Evolutionary conservation across 2,797 vertebrate species (phyloP), one percentile per base, ranked within the genome.

Genomic region (Nyctibius grandis): DNA sequence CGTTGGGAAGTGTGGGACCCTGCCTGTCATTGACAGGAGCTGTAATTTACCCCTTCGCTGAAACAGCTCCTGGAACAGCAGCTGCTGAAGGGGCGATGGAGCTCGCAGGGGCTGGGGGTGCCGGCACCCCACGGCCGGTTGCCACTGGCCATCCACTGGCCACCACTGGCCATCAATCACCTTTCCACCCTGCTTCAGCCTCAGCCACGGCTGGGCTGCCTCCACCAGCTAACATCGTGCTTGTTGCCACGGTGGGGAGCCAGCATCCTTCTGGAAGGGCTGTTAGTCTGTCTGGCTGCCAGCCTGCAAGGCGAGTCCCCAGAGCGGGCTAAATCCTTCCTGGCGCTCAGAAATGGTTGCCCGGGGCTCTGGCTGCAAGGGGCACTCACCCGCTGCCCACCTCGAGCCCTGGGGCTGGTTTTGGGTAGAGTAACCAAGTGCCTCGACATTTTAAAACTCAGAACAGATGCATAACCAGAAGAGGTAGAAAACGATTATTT

Each of bases 181-280:
- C 59, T 12, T n/a, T 25, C 81, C 77, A 1, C 4, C 21, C 15
- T 5, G 13, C 25, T 25, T 9, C 73, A 33, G 0, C 16, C 69
- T 33, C 45, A 0, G 11, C 0, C 3, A 6, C 0, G 2, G 29
- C 69, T 2, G 45, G 1, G 23, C 50, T 25, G 36, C 59, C 59
- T 70, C n/a, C 5, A 1, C 42, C 53, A 18, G 50, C 75, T 87
- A 53, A 59, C 1, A 45, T 76, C 34, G 0, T 2, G 15, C 48
- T 57, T 50, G 31, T 10, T 89, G 82, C 95, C 96, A 84, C 93
- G 1, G 95, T 92, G 95, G 75, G 96, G 95, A 97, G 96, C 95
- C 95, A 94, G 65, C 81, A 89, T 17, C 81, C 95, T 85, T 96
- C 79, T 12, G 83, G 63, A 88, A 80, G 40, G 38, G 26, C 4